Conservation (phyloP, 2,888 invertebrate species). For the Cotesia congregata region DNA sequence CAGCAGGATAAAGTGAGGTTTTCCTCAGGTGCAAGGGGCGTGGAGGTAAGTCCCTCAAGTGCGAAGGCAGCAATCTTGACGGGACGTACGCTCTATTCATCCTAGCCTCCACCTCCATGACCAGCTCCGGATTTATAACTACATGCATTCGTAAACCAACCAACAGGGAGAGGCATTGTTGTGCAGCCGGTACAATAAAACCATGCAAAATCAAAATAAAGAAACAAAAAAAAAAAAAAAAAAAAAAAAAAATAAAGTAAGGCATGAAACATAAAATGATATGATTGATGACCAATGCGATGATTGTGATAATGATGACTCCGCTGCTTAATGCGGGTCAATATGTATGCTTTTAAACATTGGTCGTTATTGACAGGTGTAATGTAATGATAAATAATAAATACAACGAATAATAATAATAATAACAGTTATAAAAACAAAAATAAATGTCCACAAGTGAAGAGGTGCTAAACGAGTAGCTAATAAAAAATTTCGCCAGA, state of each 20-base stretch:
- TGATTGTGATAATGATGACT: conserved; percentile 11
- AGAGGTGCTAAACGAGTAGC: neutral
- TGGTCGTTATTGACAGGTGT: neutral
- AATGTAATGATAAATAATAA: neutral
- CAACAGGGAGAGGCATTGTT: conserved; percentile 58
- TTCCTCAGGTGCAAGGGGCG: conserved; percentile 67
- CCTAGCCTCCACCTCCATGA: conserved; percentile 89
- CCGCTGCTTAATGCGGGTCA: neutral
- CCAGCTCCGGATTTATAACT: conserved; percentile 91
- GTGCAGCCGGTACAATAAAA: conserved; percentile 68
- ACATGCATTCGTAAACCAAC: conserved; percentile 66
- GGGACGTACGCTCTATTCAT: conserved; percentile 82
- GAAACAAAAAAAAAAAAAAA: conserved; percentile 61
- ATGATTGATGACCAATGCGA: conserved; percentile 27
- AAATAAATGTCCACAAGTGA: conserved; percentile 24
- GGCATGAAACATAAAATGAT: conserved; percentile 30
- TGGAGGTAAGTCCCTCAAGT: conserved; percentile 61
- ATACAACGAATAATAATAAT: too few relatives aligned
- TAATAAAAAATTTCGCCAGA: neutral
- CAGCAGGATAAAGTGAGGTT: conserved; percentile 67
- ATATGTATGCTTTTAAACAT: neutral
- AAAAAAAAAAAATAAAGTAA: conserved; percentile 51
- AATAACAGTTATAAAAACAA: neutral
- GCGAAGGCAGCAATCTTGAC: conserved; percentile 76
- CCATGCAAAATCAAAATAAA: conserved; percentile 67